Evolutionary conservation across 2,888 invertebrate genomes (phyloP).

Genomic region (Choreutis nemorana): DNA sequence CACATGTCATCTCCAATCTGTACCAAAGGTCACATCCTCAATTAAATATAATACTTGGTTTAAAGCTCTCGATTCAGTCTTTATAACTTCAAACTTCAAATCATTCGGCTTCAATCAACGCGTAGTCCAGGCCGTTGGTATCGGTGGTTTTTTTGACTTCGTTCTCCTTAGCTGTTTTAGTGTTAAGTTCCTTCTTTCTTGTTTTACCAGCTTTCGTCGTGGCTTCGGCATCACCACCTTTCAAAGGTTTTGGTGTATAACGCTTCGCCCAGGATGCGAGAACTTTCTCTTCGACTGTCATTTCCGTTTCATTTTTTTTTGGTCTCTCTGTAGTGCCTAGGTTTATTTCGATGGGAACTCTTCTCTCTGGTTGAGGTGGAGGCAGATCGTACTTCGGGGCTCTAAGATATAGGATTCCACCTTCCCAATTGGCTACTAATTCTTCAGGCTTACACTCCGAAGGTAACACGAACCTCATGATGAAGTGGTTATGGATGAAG

Average conservation of each 20-base stretch:
- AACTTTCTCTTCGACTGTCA: conserved; percentile 12
- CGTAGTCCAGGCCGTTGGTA: conserved; percentile 41
- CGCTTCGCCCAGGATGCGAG: conserved; percentile 17
- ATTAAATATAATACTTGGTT: too few relatives aligned
- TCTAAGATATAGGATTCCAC: conserved; percentile 34
- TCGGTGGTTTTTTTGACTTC: conserved; percentile 47
- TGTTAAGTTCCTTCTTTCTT: conserved; percentile 54
- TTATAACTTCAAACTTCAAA: conserved; percentile 16
- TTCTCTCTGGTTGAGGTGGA: conserved; percentile 43
- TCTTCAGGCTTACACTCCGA: conserved; percentile 44
- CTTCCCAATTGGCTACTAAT: conserved; percentile 42
- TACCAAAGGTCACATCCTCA: too few relatives aligned
- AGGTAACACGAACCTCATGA: conserved; percentile 47
- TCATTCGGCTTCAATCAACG: conserved; percentile 35
- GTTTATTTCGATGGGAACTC: conserved; percentile 43
- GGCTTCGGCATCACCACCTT: conserved; percentile 22
- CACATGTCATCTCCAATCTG: too few relatives aligned
- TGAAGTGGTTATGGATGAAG: conserved; percentile 47
- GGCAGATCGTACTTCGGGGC: conserved; percentile 50
- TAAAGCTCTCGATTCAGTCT: conserved; percentile 45
- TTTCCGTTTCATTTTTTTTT: conserved; percentile 17
- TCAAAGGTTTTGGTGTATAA: conserved; percentile 9
- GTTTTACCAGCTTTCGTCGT: conserved; percentile 52
- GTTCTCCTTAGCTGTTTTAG: conserved; percentile 43
- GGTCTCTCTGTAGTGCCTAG: conserved; percentile 22